Percentiles rank a stretch among this genome's conserved stretches.
These are phyloP conservation scores for Xerus inauris DNA, from an alignment of 2,113 vertebrate genomes.

Conservation along the genomic window DNA sequence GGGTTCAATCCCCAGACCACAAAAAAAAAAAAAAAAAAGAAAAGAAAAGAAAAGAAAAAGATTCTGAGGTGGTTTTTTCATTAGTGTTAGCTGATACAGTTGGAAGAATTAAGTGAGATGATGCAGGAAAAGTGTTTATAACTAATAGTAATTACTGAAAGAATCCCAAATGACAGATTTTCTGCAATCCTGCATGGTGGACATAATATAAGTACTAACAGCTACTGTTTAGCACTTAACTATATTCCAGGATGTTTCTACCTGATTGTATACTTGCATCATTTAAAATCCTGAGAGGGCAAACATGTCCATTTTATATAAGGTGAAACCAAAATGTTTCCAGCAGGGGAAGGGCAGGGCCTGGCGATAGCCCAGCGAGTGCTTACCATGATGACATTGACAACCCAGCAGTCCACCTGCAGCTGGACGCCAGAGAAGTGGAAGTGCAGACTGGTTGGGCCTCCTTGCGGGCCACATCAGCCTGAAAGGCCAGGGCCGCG, in stretches of 20 bases:
- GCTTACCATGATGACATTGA: neutral
- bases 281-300: neutral
- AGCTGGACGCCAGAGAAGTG: neutral
- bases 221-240: neutral
- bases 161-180: neutral
- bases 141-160: neutral
- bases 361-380: accelerated
- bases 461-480: neutral
- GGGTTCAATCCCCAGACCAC: no score
- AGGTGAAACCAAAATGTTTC: neutral
- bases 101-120: neutral
- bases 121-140: neutral
- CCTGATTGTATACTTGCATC: neutral
- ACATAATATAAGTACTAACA: neutral
- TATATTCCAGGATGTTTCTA: neutral
- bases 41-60: no score
- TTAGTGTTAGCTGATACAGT: neutral
- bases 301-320: neutral
- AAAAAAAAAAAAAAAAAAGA: no score
- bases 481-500: no score
- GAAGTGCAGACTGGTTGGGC: neutral
- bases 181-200: neutral
- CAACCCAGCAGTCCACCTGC: neutral
- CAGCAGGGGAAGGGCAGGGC: no score
- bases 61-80: neutral